Evolutionary conservation across 64 coral and sea anemone species (phyloP).

Genomic region (Astreopora myriophthalma): DNA sequence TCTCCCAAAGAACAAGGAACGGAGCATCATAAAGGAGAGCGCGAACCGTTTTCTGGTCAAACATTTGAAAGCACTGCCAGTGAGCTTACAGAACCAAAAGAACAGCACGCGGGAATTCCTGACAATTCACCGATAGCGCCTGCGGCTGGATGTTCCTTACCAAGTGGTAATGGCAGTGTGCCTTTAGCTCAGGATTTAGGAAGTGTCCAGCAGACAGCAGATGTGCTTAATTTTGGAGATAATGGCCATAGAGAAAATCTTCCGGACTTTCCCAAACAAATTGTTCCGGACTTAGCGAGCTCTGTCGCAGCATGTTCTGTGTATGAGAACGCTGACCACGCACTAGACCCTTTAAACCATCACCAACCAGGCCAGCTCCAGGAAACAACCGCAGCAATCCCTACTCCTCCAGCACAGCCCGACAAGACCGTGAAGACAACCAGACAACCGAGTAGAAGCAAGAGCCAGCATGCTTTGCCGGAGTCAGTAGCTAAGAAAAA

Average conservation of each 20-base stretch:
- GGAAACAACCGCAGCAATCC: background rate
- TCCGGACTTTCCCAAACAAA: background rate
- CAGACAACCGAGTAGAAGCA: background rate
- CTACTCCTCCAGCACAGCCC: background rate
- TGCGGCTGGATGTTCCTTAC: background rate
- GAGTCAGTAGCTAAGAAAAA: conserved; percentile 55
- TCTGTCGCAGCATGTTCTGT: background rate
- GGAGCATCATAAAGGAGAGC: background rate
- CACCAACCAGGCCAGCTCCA: background rate
- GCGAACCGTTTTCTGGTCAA: background rate
- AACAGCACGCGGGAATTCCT: background rate
- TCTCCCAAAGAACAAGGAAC: background rate
- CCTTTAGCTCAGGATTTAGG: background rate
- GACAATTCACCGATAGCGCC: background rate
- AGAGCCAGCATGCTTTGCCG: background rate
- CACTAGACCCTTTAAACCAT: background rate
- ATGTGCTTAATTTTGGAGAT: background rate
- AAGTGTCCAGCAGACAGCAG: background rate
- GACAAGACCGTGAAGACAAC: background rate
- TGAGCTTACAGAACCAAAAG: background rate
- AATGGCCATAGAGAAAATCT: background rate
- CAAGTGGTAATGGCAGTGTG: background rate
- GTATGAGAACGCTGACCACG: background rate
- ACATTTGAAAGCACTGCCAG: background rate
- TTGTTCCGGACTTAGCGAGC: background rate